Percentiles rank a stretch among this genome's conserved stretches.
phyloP scores from a whole-genome alignment of 2,888 invertebrate species.

The Pandemis cinnamomeana region DNA sequence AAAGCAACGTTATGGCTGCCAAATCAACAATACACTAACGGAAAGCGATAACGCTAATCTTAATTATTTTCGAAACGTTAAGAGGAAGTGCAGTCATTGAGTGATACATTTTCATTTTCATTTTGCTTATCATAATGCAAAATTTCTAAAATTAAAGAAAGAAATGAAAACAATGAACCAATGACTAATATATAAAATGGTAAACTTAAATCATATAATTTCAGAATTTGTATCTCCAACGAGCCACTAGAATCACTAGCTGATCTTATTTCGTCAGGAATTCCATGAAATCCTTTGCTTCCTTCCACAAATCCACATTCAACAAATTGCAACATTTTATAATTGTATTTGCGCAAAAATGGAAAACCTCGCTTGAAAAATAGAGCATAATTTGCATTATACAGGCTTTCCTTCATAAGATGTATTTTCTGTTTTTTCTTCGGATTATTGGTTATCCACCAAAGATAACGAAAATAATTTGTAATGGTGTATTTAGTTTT shows the following conservation, averaged over 20 bases:
- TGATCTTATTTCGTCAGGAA: background rate
- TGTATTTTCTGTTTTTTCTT: conserved; percentile 2
- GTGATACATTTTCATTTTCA: background rate
- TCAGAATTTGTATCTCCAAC: conserved; percentile 22
- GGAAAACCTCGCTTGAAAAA: conserved; percentile 39
- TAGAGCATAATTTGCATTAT: conserved; percentile 21
- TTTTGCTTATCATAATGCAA: background rate
- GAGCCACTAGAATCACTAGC: background rate
- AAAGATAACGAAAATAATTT: conserved; percentile 34
- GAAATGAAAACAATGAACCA: background rate
- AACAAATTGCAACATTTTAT: conserved; percentile 1
- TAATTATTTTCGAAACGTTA: background rate
- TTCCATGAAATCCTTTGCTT: conserved; percentile 15
- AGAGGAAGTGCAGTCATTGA: background rate
- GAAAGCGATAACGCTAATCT: background rate
- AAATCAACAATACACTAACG: no score
- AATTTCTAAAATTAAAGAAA: conserved; percentile 18
- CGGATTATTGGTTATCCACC: conserved; percentile 21
- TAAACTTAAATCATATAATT: conserved; percentile 18
- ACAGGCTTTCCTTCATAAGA: conserved; percentile 12
- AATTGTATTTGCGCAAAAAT: background rate
- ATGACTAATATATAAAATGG: conserved; percentile 23
- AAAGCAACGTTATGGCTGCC: no score
- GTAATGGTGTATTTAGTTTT: conserved; percentile 34
- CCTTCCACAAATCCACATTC: conserved; percentile 32